These are phyloP conservation scores for Margaritifera margaritifera DNA, from an alignment of 2,888 invertebrate genomes.

Conservation along the genomic window DNA sequence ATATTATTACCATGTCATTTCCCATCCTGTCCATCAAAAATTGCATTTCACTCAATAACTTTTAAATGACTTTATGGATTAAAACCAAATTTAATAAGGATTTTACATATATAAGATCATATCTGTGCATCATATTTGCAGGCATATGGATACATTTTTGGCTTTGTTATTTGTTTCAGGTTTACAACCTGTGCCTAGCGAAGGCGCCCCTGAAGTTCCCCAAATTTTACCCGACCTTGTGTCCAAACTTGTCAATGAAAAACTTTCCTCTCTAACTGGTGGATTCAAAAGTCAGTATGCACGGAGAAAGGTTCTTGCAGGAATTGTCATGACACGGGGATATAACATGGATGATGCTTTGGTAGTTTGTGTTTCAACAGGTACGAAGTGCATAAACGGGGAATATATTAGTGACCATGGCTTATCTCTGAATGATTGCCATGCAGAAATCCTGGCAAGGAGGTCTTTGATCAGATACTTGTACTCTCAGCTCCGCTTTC, in stretches of 20 bases:
- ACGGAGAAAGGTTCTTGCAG: slow-evolving; percentile 91
- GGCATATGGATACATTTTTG: too few relatives aligned
- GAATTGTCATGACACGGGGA: slow-evolving; percentile 86
- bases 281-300: slow-evolving; percentile 63
- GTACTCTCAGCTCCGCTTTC: slow-evolving; percentile 76
- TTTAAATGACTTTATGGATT: too few relatives aligned
- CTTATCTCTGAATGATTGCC: slow-evolving; percentile 92
- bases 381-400: slow-evolving; percentile 96
- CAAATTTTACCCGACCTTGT: slow-evolving; percentile 68
- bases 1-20: too few relatives aligned
- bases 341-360: slow-evolving; percentile 41
- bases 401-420: slow-evolving; percentile 92
- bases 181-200: too few relatives aligned
- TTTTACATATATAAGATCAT: too few relatives aligned
- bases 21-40: too few relatives aligned
- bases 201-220: slow-evolving; percentile 7
- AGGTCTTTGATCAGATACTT: slow-evolving; percentile 75
- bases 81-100: too few relatives aligned
- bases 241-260: slow-evolving; percentile 62
- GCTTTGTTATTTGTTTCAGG: too few relatives aligned
- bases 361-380: slow-evolving; percentile 81
- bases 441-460: slow-evolving; percentile 95
- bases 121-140: too few relatives aligned
- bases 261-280: slow-evolving; percentile 69
- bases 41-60: too few relatives aligned